Conservation (phyloP, 2,888 invertebrate genomes). For the Xylota sylvarum region DNA sequence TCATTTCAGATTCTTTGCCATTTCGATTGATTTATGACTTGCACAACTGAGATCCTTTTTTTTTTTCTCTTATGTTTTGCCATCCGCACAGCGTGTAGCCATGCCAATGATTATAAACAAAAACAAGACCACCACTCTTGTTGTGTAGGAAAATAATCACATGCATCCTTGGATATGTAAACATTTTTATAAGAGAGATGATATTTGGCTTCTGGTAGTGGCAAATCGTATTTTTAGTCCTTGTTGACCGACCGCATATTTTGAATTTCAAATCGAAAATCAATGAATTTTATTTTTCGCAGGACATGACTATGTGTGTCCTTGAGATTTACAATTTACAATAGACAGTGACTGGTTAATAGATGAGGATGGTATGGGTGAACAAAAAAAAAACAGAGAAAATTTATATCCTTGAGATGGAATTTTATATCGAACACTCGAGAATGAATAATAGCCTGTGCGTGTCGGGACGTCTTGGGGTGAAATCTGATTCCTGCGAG, state of each 20-base stretch:
- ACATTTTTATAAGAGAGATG: slow-evolving; percentile 30
- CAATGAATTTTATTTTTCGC: slow-evolving; percentile 8
- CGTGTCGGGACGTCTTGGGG: slow-evolving; percentile 50
- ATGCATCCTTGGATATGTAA: slow-evolving; percentile 64
- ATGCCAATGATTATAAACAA: slow-evolving; percentile 56
- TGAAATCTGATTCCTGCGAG: slow-evolving; percentile 64
- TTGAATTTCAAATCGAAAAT: slow-evolving; percentile 18
- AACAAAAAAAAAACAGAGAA: neutral
- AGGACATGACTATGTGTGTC: neutral
- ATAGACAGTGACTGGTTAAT: slow-evolving; percentile 25
- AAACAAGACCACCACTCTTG: neutral
- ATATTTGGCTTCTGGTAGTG: slow-evolving; percentile 17
- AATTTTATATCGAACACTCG: slow-evolving; percentile 39
- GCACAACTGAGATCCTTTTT: slow-evolving; percentile 11
- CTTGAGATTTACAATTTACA: slow-evolving; percentile 24
- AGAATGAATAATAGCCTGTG: slow-evolving; percentile 62
- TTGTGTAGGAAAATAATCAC: slow-evolving; percentile 18
- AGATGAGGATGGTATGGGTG: neutral
- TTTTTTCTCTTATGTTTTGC: slow-evolving; percentile 27
- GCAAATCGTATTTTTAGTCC: slow-evolving; percentile 24
- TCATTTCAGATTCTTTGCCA: slow-evolving; percentile 39
- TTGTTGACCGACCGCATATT: slow-evolving; percentile 25
- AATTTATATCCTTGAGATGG: slow-evolving; percentile 21
- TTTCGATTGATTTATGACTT: slow-evolving; percentile 68
- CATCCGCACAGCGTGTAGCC: slow-evolving; percentile 42